Evolutionary conservation across 2,797 vertebrate genomes (phyloP), one percentile per base, ranked within the genome.

Genomic region (Vireo griseus): DNA sequence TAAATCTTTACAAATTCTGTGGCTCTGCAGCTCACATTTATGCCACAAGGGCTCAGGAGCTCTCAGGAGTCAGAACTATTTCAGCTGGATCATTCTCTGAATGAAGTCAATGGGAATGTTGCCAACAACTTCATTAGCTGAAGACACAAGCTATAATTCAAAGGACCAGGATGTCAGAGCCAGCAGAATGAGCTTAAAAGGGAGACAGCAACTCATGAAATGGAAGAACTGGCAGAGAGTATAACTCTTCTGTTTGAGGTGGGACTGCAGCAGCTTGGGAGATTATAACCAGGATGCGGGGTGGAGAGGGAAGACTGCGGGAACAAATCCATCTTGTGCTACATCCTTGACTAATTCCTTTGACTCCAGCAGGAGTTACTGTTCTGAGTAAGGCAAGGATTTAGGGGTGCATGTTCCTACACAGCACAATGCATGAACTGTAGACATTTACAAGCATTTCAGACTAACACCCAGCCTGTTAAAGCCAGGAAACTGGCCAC

Each of bases 401-500:
- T 92, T 86, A 95, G 85, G 86, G 28, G 40, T 71, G 37, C 54
- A 10, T 86, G 87, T 55, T 89, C 62, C 79, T 62, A 69, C 55
- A 50, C 19, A 26, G 69, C 28, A 33, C 69, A 52, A n/a, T 5
- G 35, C 39, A 48, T 31, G 91, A 88, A 66, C 75, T 66, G 58
- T n/a, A 93, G 86, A 86, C 62, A 72, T 90, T 88, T 94, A 92
- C 73, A 92, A 76, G 79, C 62, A 44, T 73, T 86, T 92, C 87
- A 88, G 85, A 78, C 89, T 90, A 93, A 91, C 91, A 88, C 73
- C 80, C 89, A 77, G 67, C 65, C 80, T 54, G 50, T 85, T 96
- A 95, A 96, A 96, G 28, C 44, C 85, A 92, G 91, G 65, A 86
- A 94, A 95, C 48, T 69, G 79, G 87, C 47, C 92, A 58, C 86